Percentiles rank a stretch among this genome's conserved stretches.
Conservation (phyloP, 2,888 invertebrate genomes). For the Trichogramma dendrolimi region DNA sequence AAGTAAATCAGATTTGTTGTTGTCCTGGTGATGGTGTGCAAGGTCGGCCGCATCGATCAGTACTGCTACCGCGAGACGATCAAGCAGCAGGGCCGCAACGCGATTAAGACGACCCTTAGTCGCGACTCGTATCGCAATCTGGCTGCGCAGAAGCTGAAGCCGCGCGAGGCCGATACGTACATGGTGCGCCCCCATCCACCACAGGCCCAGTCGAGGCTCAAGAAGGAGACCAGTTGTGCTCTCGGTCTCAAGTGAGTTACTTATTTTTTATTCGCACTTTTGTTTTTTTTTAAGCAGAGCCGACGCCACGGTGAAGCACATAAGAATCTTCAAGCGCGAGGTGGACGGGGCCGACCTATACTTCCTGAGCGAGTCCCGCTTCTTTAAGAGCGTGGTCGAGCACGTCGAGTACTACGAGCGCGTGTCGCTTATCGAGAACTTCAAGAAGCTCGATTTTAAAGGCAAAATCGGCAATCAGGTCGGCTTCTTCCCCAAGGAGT, state of each 20-base stretch:
- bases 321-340: conserved; percentile 79
- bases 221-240: conserved; percentile 72
- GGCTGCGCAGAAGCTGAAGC: conserved; percentile 70
- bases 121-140: conserved; percentile 71
- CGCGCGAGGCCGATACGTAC: conserved; percentile 81
- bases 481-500: conserved; percentile 79
- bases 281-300: no score
- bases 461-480: conserved; percentile 65
- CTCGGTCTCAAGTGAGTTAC: conserved; percentile 73
- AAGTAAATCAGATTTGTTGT: no score
- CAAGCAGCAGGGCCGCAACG: conserved; percentile 73
- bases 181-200: conserved; percentile 74
- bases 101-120: conserved; percentile 63
- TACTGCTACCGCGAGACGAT: conserved; percentile 87
- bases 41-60: conserved; percentile 79
- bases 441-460: conserved; percentile 86
- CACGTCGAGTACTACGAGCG: conserved; percentile 90
- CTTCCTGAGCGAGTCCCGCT: conserved; percentile 83
- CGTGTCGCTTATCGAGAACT: conserved; percentile 87
- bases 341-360: conserved; percentile 68
- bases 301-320: conserved; percentile 85
- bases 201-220: conserved; percentile 60
- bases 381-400: conserved; percentile 88
- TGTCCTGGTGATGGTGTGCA: conserved; percentile 92
- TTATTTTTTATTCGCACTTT: no score